Evolutionary conservation across 2,888 invertebrate species (phyloP).

Genomic region (Tethea ocularis): DNA sequence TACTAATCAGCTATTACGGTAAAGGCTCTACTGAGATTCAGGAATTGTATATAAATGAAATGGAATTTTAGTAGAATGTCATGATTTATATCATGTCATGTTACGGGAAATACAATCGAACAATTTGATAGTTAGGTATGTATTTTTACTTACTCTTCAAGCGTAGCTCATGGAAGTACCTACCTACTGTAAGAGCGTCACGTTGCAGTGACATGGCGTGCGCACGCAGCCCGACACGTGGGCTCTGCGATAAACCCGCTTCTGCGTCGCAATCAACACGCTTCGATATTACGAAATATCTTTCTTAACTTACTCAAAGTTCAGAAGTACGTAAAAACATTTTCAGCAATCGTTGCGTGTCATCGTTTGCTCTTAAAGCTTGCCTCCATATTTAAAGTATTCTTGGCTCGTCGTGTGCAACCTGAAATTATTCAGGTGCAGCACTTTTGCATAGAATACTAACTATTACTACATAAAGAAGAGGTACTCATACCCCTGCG

Average conservation of each 20-base stretch:
- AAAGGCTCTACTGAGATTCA: no score
- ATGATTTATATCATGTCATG: background rate
- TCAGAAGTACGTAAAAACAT: background rate
- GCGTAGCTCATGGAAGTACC: constrained; percentile 37
- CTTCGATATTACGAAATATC: constrained; percentile 19
- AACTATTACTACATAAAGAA: no score
- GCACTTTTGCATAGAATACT: no score
- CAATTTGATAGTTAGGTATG: constrained; percentile 16
- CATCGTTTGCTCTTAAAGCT: background rate
- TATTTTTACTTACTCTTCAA: constrained; percentile 24
- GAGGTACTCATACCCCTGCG: no score
- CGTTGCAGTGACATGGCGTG: constrained; percentile 51
- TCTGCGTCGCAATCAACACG: constrained; percentile 51
- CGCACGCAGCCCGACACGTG: constrained; percentile 66
- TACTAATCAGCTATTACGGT: no score
- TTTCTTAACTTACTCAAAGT: constrained; percentile 8
- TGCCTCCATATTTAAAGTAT: no score
- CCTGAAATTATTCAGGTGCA: no score
- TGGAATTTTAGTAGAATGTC: background rate
- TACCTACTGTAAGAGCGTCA: constrained; percentile 37
- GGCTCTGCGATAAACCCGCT: constrained; percentile 47
- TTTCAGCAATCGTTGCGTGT: background rate
- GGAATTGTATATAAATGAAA: background rate
- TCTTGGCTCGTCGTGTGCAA: no score
- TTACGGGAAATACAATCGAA: background rate